These are phyloP conservation scores for Anastrepha obliqua DNA, from an alignment of 1,140 invertebrate species.

Conservation along the genomic window DNA sequence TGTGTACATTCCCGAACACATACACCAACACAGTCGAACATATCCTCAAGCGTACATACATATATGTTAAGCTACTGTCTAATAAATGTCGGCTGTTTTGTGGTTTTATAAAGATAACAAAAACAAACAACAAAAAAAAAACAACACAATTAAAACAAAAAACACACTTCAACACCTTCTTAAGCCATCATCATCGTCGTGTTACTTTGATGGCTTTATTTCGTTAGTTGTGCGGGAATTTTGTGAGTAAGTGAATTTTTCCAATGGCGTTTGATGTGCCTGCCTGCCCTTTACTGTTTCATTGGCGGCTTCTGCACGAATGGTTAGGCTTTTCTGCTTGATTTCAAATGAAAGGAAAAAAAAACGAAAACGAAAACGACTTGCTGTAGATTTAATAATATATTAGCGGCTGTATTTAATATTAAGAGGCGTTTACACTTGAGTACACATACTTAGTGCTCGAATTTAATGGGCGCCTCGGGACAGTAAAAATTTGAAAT, in stretches of 20 bases:
- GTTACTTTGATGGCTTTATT: constrained; percentile 26
- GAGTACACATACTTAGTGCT: background rate
- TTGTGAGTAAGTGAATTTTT: constrained; percentile 3
- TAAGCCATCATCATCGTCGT: constrained; percentile 5
- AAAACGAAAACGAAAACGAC: background rate
- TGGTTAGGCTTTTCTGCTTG: background rate
- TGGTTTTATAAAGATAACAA: constrained; percentile 23
- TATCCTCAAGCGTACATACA: background rate
- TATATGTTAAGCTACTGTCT: constrained; percentile 26
- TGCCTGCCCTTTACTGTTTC: background rate
- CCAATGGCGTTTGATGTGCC: background rate
- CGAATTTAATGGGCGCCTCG: background rate
- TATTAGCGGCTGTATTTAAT: background rate
- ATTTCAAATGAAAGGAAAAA: background rate
- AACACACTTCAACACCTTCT: constrained; percentile 22
- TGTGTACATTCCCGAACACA: background rate
- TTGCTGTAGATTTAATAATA: constrained; percentile 7
- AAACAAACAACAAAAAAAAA: background rate
- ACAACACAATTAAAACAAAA: background rate
- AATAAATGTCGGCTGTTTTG: background rate
- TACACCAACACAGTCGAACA: background rate
- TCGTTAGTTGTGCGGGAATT: background rate
- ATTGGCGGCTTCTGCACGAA: background rate
- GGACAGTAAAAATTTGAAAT: background rate
- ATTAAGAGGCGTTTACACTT: background rate